Conservation (phyloP, 1,140 invertebrate species). For the Saccostrea glomerata region DNA sequence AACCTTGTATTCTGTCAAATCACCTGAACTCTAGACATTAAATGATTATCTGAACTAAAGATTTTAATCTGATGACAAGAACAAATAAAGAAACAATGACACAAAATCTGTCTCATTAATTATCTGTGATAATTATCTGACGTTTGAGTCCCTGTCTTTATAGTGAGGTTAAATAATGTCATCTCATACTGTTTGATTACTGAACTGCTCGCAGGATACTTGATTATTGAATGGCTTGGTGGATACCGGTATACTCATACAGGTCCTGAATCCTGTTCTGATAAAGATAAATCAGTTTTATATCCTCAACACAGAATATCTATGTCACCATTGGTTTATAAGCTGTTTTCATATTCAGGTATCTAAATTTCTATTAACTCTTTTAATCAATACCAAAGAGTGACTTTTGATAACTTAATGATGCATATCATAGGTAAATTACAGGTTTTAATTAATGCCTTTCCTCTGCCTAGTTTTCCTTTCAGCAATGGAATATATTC, state of each 20-base stretch:
- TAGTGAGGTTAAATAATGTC: background rate
- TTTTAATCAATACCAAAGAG: background rate
- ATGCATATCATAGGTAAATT: background rate
- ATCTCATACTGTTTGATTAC: background rate
- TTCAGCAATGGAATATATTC: background rate
- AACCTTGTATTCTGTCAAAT: too few relatives aligned
- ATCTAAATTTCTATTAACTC: background rate
- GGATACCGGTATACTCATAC: background rate
- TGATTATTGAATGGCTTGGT: background rate
- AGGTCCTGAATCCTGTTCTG: background rate
- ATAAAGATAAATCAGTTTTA: background rate
- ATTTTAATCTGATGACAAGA: background rate
- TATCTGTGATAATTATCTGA: background rate
- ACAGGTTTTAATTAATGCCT: background rate
- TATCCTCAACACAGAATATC: too few relatives aligned
- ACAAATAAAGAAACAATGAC: background rate
- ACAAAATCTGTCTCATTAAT: background rate
- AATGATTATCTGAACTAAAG: background rate
- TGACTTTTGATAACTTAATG: background rate
- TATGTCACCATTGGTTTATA: background rate
- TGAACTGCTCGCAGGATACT: background rate
- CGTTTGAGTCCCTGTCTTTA: background rate
- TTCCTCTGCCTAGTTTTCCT: background rate
- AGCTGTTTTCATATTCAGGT: constrained; percentile 6
- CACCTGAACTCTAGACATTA: too few relatives aligned